Percentiles rank a stretch among this genome's conserved stretches.
Evolutionary conservation across 1,140 invertebrate genomes (phyloP).

Genomic region (Anoplolepis gracilipes): DNA sequence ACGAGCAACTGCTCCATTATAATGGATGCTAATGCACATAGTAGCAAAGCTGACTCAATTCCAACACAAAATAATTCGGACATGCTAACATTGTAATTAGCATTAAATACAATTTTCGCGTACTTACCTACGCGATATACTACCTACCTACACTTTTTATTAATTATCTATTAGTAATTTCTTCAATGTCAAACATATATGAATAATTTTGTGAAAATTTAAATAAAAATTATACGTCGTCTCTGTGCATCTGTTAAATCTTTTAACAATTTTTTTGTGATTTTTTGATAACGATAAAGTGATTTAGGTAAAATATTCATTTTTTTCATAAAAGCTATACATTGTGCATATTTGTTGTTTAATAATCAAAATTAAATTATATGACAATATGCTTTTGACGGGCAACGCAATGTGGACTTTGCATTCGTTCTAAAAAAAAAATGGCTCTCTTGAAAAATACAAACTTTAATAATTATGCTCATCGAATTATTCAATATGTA

Average conservation of each 20-base stretch:
- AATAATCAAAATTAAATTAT: not conserved
- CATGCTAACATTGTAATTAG: slow-evolving; percentile 6
- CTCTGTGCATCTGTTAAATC: not conserved
- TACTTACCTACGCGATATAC: not conserved
- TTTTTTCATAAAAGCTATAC: not conserved
- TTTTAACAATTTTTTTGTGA: not conserved
- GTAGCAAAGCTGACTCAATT: slow-evolving; percentile 6
- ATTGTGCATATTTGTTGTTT: not conserved
- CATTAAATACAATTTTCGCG: not conserved
- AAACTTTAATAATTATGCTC: no score
- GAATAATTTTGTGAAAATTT: not conserved
- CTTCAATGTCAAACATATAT: not conserved
- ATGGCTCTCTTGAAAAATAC: not conserved
- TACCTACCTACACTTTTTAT: slow-evolving; percentile 2
- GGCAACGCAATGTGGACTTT: not conserved
- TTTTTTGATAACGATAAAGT: not conserved
- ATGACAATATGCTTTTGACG: not conserved
- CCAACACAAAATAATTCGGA: slow-evolving; percentile 21
- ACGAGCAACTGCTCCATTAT: slow-evolving; percentile 2
- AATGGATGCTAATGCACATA: slow-evolving; percentile 16
- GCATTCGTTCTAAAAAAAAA: not conserved
- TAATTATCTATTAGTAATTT: not conserved
- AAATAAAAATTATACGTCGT: not conserved
- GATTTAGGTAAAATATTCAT: not conserved
- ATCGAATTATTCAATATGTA: not conserved